Conservation (phyloP, 2,113 vertebrate species). For the Notarius quadriscutis region DNA sequence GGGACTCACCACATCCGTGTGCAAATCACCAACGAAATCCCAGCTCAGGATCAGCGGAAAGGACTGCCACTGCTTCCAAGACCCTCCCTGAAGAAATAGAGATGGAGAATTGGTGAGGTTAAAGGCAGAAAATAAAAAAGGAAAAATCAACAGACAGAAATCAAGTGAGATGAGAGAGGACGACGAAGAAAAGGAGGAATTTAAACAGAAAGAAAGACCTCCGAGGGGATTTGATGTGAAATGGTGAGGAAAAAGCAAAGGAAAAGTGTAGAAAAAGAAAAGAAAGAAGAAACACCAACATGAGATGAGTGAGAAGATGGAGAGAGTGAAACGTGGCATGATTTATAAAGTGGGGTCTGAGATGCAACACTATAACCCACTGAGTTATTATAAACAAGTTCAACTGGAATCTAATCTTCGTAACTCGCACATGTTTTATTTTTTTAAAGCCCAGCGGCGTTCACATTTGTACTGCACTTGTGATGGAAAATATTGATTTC, state of each 20-base stretch:
- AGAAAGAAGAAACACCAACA: not conserved
- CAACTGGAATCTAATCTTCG: not conserved
- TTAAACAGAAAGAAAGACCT: not conserved
- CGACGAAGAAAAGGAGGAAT: not conserved
- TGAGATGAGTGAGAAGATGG: not conserved
- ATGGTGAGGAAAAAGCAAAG: not conserved
- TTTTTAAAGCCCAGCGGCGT: too few relatives aligned
- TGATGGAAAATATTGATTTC: not conserved
- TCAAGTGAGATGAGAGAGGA: not conserved
- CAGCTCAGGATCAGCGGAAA: constrained; percentile 42
- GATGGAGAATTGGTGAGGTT: not conserved
- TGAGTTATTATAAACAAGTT: not conserved
- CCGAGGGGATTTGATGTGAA: not conserved
- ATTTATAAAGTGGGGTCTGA: too few relatives aligned
- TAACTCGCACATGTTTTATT: too few relatives aligned
- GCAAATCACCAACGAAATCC: not conserved
- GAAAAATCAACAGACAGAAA: not conserved
- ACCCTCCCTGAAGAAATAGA: constrained; percentile 33
- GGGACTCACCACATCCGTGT: not conserved
- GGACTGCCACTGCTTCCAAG: not conserved
- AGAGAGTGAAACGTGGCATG: too few relatives aligned
- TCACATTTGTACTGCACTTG: too few relatives aligned
- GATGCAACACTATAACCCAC: not conserved
- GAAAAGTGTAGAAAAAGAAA: not conserved
- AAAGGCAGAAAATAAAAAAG: not conserved